Base-by-base conservation (phyloP, 1,140 invertebrate species). In the Pectinophora gossypiella region DNA sequence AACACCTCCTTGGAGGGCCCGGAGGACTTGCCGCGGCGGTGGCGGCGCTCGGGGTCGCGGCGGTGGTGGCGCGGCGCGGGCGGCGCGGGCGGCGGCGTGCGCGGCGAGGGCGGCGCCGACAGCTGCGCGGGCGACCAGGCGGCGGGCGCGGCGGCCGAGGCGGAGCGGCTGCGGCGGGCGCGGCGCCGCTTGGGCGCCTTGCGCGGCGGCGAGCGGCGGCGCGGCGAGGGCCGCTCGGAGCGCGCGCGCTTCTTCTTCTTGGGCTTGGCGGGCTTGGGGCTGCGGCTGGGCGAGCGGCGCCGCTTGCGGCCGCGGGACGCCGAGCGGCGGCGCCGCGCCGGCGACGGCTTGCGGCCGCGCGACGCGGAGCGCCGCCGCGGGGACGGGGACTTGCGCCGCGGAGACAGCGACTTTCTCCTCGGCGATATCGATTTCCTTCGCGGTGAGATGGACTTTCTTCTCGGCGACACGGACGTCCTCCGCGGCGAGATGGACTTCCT, bases 1-100 rank as follows among this genome's bases (percentile, higher is more conserved):
- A 96, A 97, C 0, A 97, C 95, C 85, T 97, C 95, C 77, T 97
- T 97, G 0, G 92, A 94, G 1, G 94, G 94, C 79, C 89, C 66
- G 69, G 87, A 22, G 63, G 49, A 59, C 64, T 69, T 88, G 72
- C 48, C 80, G 74, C 57, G 85, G 69, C 51, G 73, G 59, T 42
- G 71, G 43, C 60, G 63, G 43, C 60, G 63, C 42, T 63, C 88
- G 50, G 70, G 81, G 78, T 67, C 78, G 61, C 56, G 88, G 59
- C 47, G 88, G 58, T 65, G 64, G 67, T 83, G 82, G 36, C 68
- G 68, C 20, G 82, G 70, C 20, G 82, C 62, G n/a, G 64, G 63
- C 10, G 79, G 73, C 13, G 72, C 76, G 0, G 63, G 77, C 19
- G 89, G 88, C 7, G 90, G 90, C 16, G 90, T 89, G 42, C 78